Conservation (phyloP, 2,113 vertebrate genomes). For the Pelecanoides urinatrix region DNA sequence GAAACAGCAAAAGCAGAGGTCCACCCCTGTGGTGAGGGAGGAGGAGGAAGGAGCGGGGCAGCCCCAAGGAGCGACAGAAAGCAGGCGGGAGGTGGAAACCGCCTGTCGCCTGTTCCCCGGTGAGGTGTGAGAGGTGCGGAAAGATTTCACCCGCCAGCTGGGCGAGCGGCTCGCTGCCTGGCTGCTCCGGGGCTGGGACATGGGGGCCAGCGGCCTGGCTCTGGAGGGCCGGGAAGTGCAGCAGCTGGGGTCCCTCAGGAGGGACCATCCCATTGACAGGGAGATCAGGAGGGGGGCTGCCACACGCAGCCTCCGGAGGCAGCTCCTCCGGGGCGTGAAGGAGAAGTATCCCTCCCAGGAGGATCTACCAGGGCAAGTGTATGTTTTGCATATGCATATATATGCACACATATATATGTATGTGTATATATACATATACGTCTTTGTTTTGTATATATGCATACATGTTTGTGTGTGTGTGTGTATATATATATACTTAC, state of each 20-base stretch:
- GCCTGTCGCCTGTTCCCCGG: neutral
- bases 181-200: neutral
- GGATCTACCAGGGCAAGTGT: neutral
- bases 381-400: neutral
- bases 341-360: neutral
- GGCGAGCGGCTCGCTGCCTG: accelerated
- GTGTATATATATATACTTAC: neutral
- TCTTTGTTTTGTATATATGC: neutral
- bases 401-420: neutral
- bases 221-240: neutral
- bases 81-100: neutral
- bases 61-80: accelerated
- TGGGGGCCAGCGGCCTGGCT: neutral
- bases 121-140: neutral
- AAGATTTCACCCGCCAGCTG: neutral
- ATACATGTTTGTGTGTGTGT: too few relatives aligned
- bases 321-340: neutral
- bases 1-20: neutral
- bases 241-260: neutral
- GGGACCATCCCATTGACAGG: too few relatives aligned
- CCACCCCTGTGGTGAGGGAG: neutral
- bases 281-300: neutral
- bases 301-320: neutral
- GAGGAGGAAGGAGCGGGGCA: neutral
- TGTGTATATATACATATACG: neutral